Conservation (phyloP, 2,888 invertebrate species). For the Scrobipalpa atriplicella region DNA sequence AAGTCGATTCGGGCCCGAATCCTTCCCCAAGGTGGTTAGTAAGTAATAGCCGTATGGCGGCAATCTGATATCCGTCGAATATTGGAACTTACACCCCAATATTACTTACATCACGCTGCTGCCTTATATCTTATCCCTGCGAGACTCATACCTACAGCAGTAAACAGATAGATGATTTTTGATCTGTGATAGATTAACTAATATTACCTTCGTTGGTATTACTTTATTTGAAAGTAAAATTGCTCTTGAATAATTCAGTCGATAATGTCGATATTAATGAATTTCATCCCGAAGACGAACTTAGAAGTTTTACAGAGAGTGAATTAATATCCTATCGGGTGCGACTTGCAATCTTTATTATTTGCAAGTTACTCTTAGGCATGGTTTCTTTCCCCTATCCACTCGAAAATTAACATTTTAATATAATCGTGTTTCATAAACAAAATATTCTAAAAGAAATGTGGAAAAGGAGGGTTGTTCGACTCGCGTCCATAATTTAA, state of each 20-base stretch:
- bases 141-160: neutral
- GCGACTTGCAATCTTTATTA: constrained; percentile 23
- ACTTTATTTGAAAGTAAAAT: constrained; percentile 4
- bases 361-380: constrained; percentile 21
- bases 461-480: constrained; percentile 17
- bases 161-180: too few relatives aligned
- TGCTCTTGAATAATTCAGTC: constrained; percentile 48
- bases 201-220: neutral
- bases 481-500: constrained; percentile 24
- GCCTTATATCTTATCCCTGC: constrained; percentile 28
- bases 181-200: neutral
- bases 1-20: constrained; percentile 48
- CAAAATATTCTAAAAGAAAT: constrained; percentile 20
- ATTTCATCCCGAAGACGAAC: constrained; percentile 54
- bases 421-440: constrained; percentile 20
- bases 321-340: constrained; percentile 45
- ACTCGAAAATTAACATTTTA: constrained; percentile 28
- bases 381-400: constrained; percentile 13
- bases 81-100: constrained; percentile 37
- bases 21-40: constrained; percentile 36
- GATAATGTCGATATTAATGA: constrained; percentile 51
- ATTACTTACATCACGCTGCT: constrained; percentile 27
- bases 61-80: constrained; percentile 35
- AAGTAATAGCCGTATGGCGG: constrained; percentile 51
- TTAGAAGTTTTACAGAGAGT: constrained; percentile 52